These are phyloP conservation scores for Elaphurus davidianus DNA, from an alignment of 2,113 vertebrate species.

Conservation along the genomic window DNA sequence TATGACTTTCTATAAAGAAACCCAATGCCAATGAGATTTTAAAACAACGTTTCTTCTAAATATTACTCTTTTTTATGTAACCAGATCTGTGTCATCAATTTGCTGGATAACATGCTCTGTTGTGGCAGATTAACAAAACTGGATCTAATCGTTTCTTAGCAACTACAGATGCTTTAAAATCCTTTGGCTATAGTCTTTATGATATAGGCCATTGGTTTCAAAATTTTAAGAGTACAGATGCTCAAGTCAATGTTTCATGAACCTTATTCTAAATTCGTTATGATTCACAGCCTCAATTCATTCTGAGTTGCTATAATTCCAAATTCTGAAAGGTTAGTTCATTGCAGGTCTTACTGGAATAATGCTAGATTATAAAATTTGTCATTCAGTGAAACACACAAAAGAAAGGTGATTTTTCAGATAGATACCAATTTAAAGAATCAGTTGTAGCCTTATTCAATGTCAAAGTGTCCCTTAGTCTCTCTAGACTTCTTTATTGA, in stretches of 20 bases:
- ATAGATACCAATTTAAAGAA: neutral
- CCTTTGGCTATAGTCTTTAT: neutral
- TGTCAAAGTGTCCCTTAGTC: neutral
- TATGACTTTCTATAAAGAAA: neutral
- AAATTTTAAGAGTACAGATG: neutral
- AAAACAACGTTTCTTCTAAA: slow-evolving; percentile 39
- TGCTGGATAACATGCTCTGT: neutral
- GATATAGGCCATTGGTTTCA: slow-evolving; percentile 7
- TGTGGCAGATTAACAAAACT: slow-evolving; percentile 30
- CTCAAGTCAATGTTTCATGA: neutral
- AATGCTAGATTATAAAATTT: neutral
- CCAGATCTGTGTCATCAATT: neutral
- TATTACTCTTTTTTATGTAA: neutral
- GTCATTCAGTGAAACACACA: neutral
- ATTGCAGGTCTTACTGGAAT: neutral
- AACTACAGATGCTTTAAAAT: neutral
- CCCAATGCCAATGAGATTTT: neutral
- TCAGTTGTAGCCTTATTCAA: neutral
- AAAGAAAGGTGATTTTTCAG: slow-evolving; percentile 9
- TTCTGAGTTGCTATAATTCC: neutral
- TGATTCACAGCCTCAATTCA: neutral
- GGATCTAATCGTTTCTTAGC: slow-evolving; percentile 44
- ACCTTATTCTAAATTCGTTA: slow-evolving; percentile 5
- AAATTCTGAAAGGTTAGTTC: neutral
- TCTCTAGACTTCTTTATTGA: neutral